Evolutionary conservation across 1,140 invertebrate genomes (phyloP), one percentile per base, ranked within the genome.

Genomic region (Sarcophaga bullata): DNA sequence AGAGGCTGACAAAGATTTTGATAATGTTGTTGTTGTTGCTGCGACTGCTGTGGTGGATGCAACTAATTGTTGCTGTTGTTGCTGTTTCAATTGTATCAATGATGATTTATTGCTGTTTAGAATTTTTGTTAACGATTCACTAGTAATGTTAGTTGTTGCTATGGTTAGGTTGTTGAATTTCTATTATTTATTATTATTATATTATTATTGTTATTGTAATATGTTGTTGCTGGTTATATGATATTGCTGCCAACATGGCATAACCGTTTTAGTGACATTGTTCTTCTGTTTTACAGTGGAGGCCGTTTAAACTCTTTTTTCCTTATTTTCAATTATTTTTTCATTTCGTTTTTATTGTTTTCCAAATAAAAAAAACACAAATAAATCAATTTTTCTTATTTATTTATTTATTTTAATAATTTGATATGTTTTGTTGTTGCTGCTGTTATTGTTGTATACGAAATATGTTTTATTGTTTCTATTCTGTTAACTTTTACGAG

Each of bases 221-320:
- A 19, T 81, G 78, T 48, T 80, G 76, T 47, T 86, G 82, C 52
- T 83, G 84, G n/a, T 87, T 78, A 58, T 86, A 83, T 82, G 83
- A 86, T 85, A 89, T 84, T 76, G 88, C 87, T 78, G 86, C 84
- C 46, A 89, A 85, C 84, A 89, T 86, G n/a, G n/a, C n/a, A n/a
- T n/a, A n/a, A 85, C n/a, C 85, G 84, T 85, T 88, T 87, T 25
- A 88, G 84, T 85, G 86, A 89, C 88, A 90, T 90, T 85, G 84
- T 49, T 46, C 19, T 46, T 78, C 8, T 76, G 48, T 62, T 82
- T 17, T 37, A 50, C 48, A 49, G 19, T 80, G 49, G 48, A 13
- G 19, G 0, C 8, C 68, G 15, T 72, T 81, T 81, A 7, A 7
- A 8, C 19, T 81, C 73, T 17, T 13, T 49, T 49, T 37, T 13